Conservation (phyloP, 2,888 invertebrate genomes). For the Pyrrhosoma nymphula region DNA sequence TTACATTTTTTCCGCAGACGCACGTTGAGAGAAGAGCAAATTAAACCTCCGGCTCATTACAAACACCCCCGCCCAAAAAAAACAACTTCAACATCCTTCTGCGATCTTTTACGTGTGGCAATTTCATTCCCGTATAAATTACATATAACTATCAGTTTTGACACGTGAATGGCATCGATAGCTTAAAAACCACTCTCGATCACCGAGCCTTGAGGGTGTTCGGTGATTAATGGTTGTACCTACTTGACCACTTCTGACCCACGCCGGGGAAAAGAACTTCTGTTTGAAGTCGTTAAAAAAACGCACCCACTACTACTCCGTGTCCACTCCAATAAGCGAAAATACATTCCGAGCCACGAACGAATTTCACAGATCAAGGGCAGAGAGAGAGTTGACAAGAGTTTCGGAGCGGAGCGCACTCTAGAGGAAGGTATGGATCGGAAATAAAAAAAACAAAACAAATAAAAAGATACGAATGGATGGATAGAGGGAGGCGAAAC, state of each 20-base stretch:
- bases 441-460: background rate
- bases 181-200: background rate
- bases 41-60: background rate
- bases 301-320: background rate
- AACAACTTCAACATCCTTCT: background rate
- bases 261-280: background rate
- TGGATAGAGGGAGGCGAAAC: background rate
- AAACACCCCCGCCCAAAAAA: background rate
- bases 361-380: background rate
- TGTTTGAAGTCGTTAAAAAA: background rate
- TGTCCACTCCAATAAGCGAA: slow-evolving; percentile 8
- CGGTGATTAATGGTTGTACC: background rate
- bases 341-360: background rate
- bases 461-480: background rate
- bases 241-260: background rate
- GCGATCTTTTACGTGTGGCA: background rate
- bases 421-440: background rate
- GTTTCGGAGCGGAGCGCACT: background rate
- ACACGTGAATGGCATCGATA: background rate
- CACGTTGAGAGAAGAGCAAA: background rate
- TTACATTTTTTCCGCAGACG: background rate
- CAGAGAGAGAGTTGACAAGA: background rate
- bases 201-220: background rate
- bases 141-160: background rate
- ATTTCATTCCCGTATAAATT: background rate